A percentile compares a stretch with the other conserved stretches of the same genome.
These are phyloP conservation scores for Mustela lutreola DNA, from an alignment of 2,113 vertebrate genomes.

Conservation along the genomic window DNA sequence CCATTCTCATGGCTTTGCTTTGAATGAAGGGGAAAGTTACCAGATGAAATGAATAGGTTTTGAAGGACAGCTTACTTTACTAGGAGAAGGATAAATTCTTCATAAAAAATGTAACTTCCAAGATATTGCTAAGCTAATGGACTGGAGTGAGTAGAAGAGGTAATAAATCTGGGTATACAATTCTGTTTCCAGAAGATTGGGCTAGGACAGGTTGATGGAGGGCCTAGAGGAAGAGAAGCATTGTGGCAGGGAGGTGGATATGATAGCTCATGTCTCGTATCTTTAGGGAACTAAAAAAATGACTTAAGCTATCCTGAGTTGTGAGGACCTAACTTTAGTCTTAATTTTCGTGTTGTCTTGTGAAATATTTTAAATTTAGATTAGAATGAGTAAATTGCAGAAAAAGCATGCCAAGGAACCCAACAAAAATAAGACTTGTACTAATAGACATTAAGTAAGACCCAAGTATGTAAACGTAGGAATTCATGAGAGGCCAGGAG, in stretches of 20 bases:
- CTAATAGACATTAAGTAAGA: background rate
- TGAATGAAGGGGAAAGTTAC: slow-evolving; percentile 27
- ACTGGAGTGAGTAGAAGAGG: background rate
- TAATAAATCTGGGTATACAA: background rate
- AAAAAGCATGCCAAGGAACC: background rate
- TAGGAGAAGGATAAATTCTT: background rate
- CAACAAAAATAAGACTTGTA: background rate
- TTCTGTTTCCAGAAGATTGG: slow-evolving; percentile 26
- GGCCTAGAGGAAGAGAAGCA: background rate
- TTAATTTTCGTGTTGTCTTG: background rate
- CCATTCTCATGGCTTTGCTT: background rate
- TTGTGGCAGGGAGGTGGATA: background rate
- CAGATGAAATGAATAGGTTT: background rate
- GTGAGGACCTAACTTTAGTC: background rate
- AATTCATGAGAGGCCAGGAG: background rate
- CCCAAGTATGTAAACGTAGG: background rate
- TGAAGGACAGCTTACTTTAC: background rate
- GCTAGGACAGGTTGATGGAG: background rate
- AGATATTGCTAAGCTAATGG: slow-evolving; percentile 8
- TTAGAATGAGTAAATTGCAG: background rate
- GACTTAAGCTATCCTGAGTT: background rate
- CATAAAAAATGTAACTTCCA: background rate
- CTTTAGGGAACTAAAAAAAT: slow-evolving; percentile 25
- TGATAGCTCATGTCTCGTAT: background rate
- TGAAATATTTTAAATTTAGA: slow-evolving; percentile 41